Conservation (phyloP, 2,113 vertebrate genomes). For the Odocoileus hemionus region DNA sequence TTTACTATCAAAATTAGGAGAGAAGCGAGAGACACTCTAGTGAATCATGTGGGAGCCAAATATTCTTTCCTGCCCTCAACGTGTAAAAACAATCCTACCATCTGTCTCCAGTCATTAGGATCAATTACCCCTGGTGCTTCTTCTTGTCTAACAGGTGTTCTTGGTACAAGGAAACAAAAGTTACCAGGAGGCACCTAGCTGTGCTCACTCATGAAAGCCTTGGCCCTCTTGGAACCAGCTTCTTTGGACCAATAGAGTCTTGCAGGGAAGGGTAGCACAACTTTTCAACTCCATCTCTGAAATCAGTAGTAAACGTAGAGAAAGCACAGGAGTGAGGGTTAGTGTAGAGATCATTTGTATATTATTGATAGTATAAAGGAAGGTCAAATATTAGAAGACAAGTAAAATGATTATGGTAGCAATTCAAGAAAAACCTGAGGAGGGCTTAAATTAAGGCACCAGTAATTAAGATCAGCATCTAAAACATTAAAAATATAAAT, state of each 20-base stretch:
- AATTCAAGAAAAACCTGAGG: not conserved
- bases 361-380: not conserved
- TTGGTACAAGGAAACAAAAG: not conserved
- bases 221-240: not conserved
- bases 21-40: not conserved
- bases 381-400: not conserved
- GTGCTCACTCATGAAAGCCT: not conserved
- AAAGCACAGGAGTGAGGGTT: not conserved
- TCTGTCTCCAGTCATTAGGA: not conserved
- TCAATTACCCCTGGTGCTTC: not conserved
- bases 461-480: not conserved
- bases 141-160: not conserved
- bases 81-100: not conserved
- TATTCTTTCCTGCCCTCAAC: not conserved
- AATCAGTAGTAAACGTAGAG: not conserved
- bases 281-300: not conserved
- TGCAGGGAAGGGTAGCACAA: not conserved
- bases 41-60: not conserved
- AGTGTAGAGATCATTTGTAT: not conserved
- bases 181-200: not conserved
- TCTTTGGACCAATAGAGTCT: not conserved
- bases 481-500: not conserved
- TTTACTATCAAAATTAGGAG: not conserved
- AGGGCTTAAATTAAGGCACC: not conserved
- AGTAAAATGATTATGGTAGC: not conserved